Base-by-base conservation (phyloP, 2,113 vertebrate genomes). In the Melierax canorus region DNA sequence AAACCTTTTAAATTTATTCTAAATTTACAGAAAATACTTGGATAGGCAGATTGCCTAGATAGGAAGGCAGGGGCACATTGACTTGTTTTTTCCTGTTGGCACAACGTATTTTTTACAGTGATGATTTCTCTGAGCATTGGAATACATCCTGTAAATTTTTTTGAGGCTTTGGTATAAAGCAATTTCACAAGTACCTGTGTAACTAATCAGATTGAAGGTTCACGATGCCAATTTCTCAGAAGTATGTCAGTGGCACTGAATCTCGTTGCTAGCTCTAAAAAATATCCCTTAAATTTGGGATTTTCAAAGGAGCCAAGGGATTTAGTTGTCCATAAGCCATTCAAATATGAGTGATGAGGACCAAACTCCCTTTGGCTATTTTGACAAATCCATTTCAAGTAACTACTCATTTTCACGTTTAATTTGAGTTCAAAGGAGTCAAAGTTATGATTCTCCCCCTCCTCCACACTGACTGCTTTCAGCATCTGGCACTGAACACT, bases 381-480 rank as follows among this genome's bases (percentile, higher is more conserved):
- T 88, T 92, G 92, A 96, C 86, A 97, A 97, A 95, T 91, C 94
- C 94, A 94, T 94, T 94, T 96, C 84, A 58, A 96, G 86, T 56
- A 85, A 92, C 73, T 75, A 94, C 92, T 82, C 88, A 79, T 95
- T 96, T 96, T 96, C 94, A 95, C 64, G 5, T 95, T 94, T 92
- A 93, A 96, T 96, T 97, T 97, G 89, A 95, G 95, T 97, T 96
- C 97, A 97, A 96, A 97, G 89, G 73, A 97, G 80, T 69, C 80
- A 53, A 72, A 96, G 86, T 94, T 97, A 92, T 10, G 39, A 85
- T 92, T 66, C 36, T 69, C 13, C 43, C 95, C 83, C 91, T 84
- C 64, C 73, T 91, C 89, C 69, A 79, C 2, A 0, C 53, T 18
- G 80, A 58, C 86, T 94, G 95, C 69, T 92, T 81, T 81, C 62